Evolutionary conservation across 1,140 invertebrate genomes (phyloP).

Genomic region (Drosophila eugracilis): DNA sequence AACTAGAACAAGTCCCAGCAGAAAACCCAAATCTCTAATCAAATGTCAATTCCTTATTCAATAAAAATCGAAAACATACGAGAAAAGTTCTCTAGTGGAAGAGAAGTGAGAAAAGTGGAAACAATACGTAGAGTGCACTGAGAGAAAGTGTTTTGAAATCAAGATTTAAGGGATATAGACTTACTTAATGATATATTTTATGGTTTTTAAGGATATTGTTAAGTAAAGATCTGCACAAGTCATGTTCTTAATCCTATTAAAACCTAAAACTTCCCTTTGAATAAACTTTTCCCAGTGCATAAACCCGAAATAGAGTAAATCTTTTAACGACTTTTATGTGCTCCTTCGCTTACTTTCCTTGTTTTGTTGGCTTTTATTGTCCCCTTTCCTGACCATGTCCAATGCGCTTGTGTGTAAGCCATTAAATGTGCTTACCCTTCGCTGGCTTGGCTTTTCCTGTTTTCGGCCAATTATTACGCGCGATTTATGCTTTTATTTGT

Average conservation of each 20-base stretch:
- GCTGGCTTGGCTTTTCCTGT: conserved; percentile 49
- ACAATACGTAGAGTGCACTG: conserved; percentile 15
- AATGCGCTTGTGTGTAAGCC: conserved; percentile 68
- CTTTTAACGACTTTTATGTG: conserved; percentile 73
- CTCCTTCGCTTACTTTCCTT: conserved; percentile 18
- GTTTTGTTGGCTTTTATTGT: conserved; percentile 41
- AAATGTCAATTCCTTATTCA: conserved; percentile 82
- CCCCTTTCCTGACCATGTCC: conserved; percentile 47
- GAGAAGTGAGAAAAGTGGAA: conserved; percentile 19
- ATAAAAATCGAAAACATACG: conserved; percentile 65
- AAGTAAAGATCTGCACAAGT: too few species aligned
- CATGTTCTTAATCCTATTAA: too few species aligned
- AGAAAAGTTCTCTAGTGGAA: conserved; percentile 20
- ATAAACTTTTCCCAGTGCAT: background rate
- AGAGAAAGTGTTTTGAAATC: too few species aligned
- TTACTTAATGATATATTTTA: too few species aligned
- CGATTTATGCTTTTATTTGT: conserved; percentile 83
- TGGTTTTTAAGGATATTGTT: too few species aligned
- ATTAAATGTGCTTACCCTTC: conserved; percentile 70
- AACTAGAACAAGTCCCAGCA: conserved; percentile 35
- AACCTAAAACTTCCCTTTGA: too few species aligned
- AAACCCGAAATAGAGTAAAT: conserved; percentile 62
- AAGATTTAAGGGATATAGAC: too few species aligned
- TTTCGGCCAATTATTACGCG: conserved; percentile 82
- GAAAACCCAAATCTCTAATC: conserved; percentile 70